Evolutionary conservation across 2,797 vertebrate species (phyloP).

Genomic region (Acestrorhynchus altus): DNA sequence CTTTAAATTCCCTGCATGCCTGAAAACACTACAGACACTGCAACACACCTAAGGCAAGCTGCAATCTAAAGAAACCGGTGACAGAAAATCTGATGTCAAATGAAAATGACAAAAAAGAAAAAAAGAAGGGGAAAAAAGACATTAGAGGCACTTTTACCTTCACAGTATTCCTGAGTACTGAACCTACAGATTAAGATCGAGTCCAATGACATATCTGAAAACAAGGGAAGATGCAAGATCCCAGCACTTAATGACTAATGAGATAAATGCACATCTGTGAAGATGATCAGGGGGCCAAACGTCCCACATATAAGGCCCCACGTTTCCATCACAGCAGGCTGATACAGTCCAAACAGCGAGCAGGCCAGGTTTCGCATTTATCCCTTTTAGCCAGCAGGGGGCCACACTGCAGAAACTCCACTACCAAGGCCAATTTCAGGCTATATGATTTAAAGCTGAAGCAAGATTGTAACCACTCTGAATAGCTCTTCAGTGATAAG

Average conservation of each 20-base stretch:
- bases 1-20: not conserved
- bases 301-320: constrained; percentile 5
- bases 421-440: constrained; percentile 21
- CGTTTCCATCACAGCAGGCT: constrained; percentile 45
- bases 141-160: constrained; percentile 37
- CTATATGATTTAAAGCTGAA: constrained; percentile 23
- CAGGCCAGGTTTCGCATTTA: constrained; percentile 46
- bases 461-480: constrained; percentile 10
- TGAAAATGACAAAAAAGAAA: not conserved
- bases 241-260: constrained; percentile 43
- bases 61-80: not conserved
- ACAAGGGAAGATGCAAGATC: constrained; percentile 37
- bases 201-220: constrained; percentile 15
- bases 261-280: constrained; percentile 39
- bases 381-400: constrained; percentile 54
- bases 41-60: not conserved
- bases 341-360: constrained; percentile 38
- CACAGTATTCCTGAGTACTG: constrained; percentile 62
- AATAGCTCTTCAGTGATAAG: constrained; percentile 31
- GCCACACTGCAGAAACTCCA: constrained; percentile 38
- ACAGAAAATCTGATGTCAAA: constrained; percentile 8
- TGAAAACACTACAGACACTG: constrained; percentile 18
- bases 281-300: constrained; percentile 19
- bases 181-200: constrained; percentile 34
- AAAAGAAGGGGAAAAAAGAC: not conserved